Evolutionary conservation across 2,888 invertebrate species (phyloP).

Genomic region (Monoplex corrugatus): DNA sequence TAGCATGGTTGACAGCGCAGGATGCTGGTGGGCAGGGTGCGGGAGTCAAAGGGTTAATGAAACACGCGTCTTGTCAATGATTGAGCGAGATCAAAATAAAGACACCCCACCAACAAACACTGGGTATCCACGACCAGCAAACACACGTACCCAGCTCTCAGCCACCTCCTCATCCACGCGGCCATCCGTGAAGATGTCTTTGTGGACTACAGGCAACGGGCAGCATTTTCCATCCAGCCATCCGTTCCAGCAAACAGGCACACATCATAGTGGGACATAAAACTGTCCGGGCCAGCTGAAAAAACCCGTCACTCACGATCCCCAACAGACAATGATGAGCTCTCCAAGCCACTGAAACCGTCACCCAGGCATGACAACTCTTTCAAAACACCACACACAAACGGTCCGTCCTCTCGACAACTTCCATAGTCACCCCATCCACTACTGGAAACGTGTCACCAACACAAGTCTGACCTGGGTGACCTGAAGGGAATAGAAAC

Average conservation of each 20-base stretch:
- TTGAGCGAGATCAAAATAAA: no score
- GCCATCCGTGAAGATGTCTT: background rate
- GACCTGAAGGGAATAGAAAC: background rate
- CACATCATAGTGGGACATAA: background rate
- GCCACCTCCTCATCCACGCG: background rate
- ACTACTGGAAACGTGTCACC: background rate
- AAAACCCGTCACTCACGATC: no score
- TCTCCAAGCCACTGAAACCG: background rate
- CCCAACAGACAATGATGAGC: conserved; percentile 28
- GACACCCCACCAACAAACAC: no score
- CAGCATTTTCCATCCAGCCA: background rate
- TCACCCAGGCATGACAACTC: background rate
- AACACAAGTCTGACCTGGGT: background rate
- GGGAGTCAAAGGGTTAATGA: no score
- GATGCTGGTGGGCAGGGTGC: no score
- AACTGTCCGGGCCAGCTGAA: background rate
- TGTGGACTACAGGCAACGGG: background rate
- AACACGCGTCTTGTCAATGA: no score
- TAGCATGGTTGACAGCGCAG: no score
- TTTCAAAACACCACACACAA: background rate
- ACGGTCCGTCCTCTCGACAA: background rate
- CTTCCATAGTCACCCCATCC: background rate
- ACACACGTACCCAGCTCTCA: no score
- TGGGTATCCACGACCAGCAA: no score
- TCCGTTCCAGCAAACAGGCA: background rate